Conservation (phyloP, 2,888 invertebrate species). For the Odontomyia ornata region DNA sequence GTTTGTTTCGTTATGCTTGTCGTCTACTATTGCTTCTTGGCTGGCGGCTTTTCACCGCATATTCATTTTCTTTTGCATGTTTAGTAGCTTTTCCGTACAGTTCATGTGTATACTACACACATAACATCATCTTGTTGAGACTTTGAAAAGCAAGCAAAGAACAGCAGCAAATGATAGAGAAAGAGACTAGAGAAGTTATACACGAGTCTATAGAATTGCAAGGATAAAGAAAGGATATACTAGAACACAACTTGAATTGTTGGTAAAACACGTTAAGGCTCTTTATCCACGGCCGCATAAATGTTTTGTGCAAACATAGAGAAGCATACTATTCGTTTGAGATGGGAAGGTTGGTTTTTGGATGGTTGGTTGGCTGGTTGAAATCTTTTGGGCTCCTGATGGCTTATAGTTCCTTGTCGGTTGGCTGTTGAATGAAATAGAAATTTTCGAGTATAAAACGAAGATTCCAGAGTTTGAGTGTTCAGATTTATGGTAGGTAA, state of each 20-base stretch:
- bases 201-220: background rate
- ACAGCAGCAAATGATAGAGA: conserved; percentile 8
- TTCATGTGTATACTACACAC: no score
- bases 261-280: conserved; percentile 43
- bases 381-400: no score
- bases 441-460: background rate
- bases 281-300: conserved; percentile 43
- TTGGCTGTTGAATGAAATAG: background rate
- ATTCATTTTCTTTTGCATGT: conserved; percentile 35
- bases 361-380: background rate
- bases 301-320: conserved; percentile 41
- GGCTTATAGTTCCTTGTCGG: background rate
- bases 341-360: conserved; percentile 1
- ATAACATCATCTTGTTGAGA: conserved; percentile 17
- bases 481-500: no score
- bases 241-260: conserved; percentile 42
- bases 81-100: conserved; percentile 22
- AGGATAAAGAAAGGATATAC: conserved; percentile 14
- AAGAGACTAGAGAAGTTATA: background rate
- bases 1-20: no score
- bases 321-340: conserved; percentile 39
- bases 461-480: background rate
- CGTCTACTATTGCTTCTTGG: background rate
- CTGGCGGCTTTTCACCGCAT: conserved; percentile 24
- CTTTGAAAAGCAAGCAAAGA: conserved; percentile 26